Evolutionary conservation across 2,888 invertebrate species (phyloP).

Genomic region (Nudaria mundana): DNA sequence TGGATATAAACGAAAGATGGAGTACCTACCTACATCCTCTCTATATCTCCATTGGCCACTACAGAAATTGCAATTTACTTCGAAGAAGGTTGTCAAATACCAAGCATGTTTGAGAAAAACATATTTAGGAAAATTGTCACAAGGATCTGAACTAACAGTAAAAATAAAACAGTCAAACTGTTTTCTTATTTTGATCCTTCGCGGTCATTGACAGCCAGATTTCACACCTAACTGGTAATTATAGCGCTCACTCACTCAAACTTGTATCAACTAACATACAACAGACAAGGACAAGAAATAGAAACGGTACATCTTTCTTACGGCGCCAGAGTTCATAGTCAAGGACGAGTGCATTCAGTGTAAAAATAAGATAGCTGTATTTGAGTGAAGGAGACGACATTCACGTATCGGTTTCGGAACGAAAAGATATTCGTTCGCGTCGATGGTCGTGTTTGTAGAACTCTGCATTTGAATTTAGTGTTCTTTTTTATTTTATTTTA

Average conservation of each 20-base stretch:
- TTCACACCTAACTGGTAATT: constrained; percentile 58
- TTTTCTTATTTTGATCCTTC: constrained; percentile 66
- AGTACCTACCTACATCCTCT: no score
- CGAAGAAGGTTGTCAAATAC: no score
- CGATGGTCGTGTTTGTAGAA: constrained; percentile 54
- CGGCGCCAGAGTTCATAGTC: constrained; percentile 57
- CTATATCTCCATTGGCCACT: no score
- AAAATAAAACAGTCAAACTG: constrained; percentile 48
- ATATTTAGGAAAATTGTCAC: no score
- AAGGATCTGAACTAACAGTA: constrained; percentile 59
- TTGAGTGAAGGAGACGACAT: constrained; percentile 39
- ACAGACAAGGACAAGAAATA: constrained; percentile 44
- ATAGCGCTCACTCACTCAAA: constrained; percentile 43
- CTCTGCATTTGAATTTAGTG: constrained; percentile 44
- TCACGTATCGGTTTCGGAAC: constrained; percentile 42
- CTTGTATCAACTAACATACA: constrained; percentile 13
- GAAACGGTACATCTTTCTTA: constrained; percentile 70
- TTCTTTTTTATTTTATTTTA: constrained; percentile 19
- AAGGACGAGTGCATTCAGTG: constrained; percentile 69
- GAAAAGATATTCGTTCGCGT: constrained; percentile 48
- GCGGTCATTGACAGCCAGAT: constrained; percentile 73
- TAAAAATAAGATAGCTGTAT: constrained; percentile 41
- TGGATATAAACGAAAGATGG: no score
- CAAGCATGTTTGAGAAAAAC: no score
- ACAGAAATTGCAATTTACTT: no score